These are phyloP conservation scores for Heliothis peltigera DNA, from an alignment of 2,888 invertebrate species.

Conservation along the genomic window DNA sequence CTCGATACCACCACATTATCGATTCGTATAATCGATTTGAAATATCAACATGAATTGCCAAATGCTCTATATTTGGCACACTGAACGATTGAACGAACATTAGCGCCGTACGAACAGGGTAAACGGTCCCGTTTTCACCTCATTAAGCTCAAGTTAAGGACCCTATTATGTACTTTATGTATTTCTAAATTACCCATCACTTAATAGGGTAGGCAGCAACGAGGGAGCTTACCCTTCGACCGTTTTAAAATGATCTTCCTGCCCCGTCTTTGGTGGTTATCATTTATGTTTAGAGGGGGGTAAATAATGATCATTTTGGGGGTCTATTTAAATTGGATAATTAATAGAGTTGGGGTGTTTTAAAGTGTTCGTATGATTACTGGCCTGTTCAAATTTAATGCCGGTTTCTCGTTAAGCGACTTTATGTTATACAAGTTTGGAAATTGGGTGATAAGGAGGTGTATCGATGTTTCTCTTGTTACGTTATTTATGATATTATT, in stretches of 20 bases:
- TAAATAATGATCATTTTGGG: constrained; percentile 52
- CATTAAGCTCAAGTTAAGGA: constrained; percentile 88
- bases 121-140: constrained; percentile 87
- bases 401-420: constrained; percentile 73
- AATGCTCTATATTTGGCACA: constrained; percentile 65
- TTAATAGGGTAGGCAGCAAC: constrained; percentile 84
- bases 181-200: constrained; percentile 90
- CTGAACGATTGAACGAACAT: constrained; percentile 75
- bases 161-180: constrained; percentile 90
- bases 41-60: constrained; percentile 57
- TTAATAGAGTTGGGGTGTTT: constrained; percentile 81
- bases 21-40: constrained; percentile 60
- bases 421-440: constrained; percentile 75
- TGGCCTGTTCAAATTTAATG: constrained; percentile 87
- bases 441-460: constrained; percentile 72
- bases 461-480: constrained; percentile 45
- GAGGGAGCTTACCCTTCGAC: constrained; percentile 80
- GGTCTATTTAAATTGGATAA: constrained; percentile 73
- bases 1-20: constrained; percentile 54
- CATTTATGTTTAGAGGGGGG: constrained; percentile 37
- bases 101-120: constrained; percentile 75
- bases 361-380: constrained; percentile 87
- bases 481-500: constrained; percentile 32
- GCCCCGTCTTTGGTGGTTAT: constrained; percentile 54
- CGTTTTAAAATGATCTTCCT: constrained; percentile 70